A percentile compares a stretch with the other conserved stretches of the same genome.
phyloP scores from a whole-genome alignment of 2,888 invertebrate species.

The Hololepta plana region DNA sequence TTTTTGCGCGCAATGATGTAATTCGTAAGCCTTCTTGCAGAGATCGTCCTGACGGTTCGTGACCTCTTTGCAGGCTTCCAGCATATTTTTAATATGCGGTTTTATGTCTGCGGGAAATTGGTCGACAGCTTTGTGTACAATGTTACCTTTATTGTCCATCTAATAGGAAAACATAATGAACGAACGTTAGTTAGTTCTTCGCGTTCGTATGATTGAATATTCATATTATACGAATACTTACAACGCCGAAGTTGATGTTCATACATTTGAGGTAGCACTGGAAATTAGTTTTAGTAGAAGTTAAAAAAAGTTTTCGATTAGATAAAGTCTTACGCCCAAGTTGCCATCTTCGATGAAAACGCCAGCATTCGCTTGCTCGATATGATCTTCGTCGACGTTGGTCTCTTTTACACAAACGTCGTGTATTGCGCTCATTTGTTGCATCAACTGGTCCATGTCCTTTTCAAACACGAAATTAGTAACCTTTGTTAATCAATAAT shows the following conservation, averaged over 20 bases:
- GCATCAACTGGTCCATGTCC: too few relatives aligned
- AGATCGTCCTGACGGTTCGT: too few relatives aligned
- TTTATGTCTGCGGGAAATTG: background rate
- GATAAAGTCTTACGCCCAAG: conserved; percentile 2
- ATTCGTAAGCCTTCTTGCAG: conserved; percentile 10
- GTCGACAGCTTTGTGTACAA: conserved; percentile 5
- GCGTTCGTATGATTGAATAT: too few relatives aligned
- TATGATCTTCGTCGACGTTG: background rate
- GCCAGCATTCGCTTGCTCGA: conserved; percentile 1
- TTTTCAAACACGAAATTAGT: too few relatives aligned
- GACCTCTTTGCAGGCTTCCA: conserved; percentile 2
- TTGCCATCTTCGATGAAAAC: conserved; percentile 1
- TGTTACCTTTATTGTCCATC: too few relatives aligned
- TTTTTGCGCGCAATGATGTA: conserved; percentile 11
- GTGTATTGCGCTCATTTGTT: too few relatives aligned
- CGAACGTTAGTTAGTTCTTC: too few relatives aligned
- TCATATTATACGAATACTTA: conserved; percentile 10
- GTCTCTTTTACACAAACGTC: background rate
- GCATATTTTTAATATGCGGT: background rate
- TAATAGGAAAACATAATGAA: too few relatives aligned
- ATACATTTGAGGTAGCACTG: conserved; percentile 12
- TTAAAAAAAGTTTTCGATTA: background rate
- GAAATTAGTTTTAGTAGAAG: conserved; percentile 6
- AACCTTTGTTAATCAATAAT: too few relatives aligned
- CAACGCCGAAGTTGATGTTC: conserved; percentile 9